Base-by-base conservation (phyloP, 2,113 vertebrate species). In the Cyphomyrus discorhynchus region DNA sequence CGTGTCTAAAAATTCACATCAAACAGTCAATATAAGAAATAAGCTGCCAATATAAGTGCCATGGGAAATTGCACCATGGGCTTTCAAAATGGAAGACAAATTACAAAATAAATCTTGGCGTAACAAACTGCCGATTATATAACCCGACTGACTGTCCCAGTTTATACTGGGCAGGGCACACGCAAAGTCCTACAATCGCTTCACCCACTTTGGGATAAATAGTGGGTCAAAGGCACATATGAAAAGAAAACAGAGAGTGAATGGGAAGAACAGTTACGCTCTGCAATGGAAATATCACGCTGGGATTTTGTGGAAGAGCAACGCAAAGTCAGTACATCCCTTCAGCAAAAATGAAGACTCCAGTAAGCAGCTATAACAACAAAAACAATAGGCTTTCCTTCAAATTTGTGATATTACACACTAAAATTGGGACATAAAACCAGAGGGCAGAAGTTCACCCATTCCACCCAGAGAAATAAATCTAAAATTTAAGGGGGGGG, bases 381-480 rank as follows among this genome's bases (percentile, higher is more conserved):
- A 85, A 85, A 47, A 85, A 49, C 24, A 85, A 85, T n/a, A 49
- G 21, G 21, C 45, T n/a, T 39, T 80, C 35, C 39, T 13, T 85
- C 42, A 49, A 45, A n/a, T 85, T 85, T 85, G 82, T 49, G 42
- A 85, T 47, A 85, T 85, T 85, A 39, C 45, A 49, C 45, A 86
- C 7, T 47, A n/a, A 86, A 86, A 86, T 11, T 47, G 46, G 24
- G 46, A 47, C 24, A 86, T 49, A 47, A 50, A 49, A 86, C 45
- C 45, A 86, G n/a, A 86, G 47, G 45, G 45, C 24, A 47, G 10
- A 49, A 47, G 24, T 27, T 47, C 47, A 86, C 24, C 80, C 82
- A 27, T 86, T 86, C 86, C 91, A 52, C 89, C 91, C 91, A 53
- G 66, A 91, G 86, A 84, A 91, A 1, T 6, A 90, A 90, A 85